Percentiles rank a stretch among this genome's conserved stretches.
Evolutionary conservation across 1,140 invertebrate species (phyloP).

Genomic region (Musca vetustissima): DNA sequence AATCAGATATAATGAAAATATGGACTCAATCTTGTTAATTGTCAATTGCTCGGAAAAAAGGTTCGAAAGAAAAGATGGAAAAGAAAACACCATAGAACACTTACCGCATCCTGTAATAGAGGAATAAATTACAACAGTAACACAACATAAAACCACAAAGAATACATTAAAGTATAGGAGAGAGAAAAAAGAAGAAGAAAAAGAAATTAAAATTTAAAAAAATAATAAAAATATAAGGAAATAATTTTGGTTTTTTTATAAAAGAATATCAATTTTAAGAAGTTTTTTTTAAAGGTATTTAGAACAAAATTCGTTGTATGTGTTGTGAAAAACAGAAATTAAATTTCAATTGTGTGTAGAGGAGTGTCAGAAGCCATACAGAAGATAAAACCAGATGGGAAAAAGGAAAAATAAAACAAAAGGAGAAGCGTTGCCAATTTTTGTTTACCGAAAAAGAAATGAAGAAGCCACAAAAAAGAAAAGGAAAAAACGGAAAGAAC

Average conservation of each 20-base stretch:
- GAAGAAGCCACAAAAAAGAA: slow-evolving; percentile 1
- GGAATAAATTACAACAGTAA: slow-evolving; percentile 39
- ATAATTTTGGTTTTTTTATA: background rate
- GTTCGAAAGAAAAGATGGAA: background rate
- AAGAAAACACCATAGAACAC: slow-evolving; percentile 35
- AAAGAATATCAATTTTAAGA: too few relatives aligned
- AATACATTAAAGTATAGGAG: slow-evolving; percentile 33
- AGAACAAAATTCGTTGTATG: too few relatives aligned
- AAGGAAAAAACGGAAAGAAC: slow-evolving; percentile 8
- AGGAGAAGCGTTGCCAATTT: background rate
- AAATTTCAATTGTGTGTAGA: too few relatives aligned
- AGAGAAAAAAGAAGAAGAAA: slow-evolving; percentile 14
- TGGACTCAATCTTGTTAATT: too few relatives aligned
- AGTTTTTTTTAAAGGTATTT: too few relatives aligned
- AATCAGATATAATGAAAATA: too few relatives aligned
- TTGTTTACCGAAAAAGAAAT: background rate
- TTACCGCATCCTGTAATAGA: slow-evolving; percentile 55
- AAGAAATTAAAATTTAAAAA: slow-evolving; percentile 17
- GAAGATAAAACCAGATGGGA: background rate
- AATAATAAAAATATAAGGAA: background rate
- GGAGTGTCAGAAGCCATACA: too few relatives aligned
- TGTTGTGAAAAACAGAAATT: too few relatives aligned
- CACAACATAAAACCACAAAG: slow-evolving; percentile 53
- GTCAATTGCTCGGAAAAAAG: too few relatives aligned
- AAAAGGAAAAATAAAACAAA: background rate